Evolutionary conservation across 1,140 invertebrate genomes (phyloP), one percentile per base, ranked within the genome.

Genomic region (Camponotus pennsylvanicus): DNA sequence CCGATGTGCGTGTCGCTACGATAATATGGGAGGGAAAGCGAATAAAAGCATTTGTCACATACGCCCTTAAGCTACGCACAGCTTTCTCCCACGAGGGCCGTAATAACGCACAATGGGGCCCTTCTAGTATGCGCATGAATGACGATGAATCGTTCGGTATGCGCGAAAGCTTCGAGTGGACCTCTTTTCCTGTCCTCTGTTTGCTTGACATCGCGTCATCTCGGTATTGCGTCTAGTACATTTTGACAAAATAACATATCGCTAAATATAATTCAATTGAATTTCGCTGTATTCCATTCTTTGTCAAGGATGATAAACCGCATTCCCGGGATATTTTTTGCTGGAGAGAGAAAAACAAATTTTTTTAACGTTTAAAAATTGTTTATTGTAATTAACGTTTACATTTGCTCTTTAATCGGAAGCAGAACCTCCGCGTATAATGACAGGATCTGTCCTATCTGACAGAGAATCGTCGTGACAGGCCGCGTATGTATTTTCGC

Each of bases 31-130:
- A 6, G 80, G 69, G 64, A 75, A 76, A 80, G 66, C 77, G 89
- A 90, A 88, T 91, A 90, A 86, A 90, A 85, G 90, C 89, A 91
- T 90, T 91, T 89, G 89, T 91, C 90, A 89, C 88, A 91, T 82
- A 78, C 66, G 83, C 78, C 82, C 85, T 86, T 84, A 87, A 91
- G 57, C 73, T 63, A 64, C 63, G 89, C 76, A 15, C 49, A 73
- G 52, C 55, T 70, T 67, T 57, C 59, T 63, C 80, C 86, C 85
- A 66, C 52, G 79, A 85, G 87, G 76, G 85, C 45, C 42, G 86
- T 85, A 86, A 88, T 73, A 55, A 67, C 73, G 63, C 34, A 90
- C 89, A 90, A 91, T 90, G 64, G 86, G 63, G 45, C n/a, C 67
- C 75, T 69, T 57, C 37, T 80, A 37, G 15, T n/a, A 49, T n/a